These are phyloP conservation scores for Balaeniceps rex DNA, from an alignment of 2,113 vertebrate species.

Conservation along the genomic window DNA sequence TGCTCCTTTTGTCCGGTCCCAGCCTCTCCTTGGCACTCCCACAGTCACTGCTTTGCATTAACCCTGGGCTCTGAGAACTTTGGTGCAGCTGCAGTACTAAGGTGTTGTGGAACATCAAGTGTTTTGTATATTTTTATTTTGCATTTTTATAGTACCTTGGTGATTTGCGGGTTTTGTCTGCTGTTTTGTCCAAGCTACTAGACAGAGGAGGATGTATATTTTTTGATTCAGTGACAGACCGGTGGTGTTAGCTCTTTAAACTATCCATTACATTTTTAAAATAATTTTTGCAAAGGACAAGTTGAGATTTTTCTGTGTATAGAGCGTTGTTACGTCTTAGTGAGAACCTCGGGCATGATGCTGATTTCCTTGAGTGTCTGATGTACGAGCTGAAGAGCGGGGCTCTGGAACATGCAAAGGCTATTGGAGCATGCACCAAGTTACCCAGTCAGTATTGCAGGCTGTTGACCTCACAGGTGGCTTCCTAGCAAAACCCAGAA, in stretches of 20 bases:
- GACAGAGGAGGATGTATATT: neutral
- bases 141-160: neutral
- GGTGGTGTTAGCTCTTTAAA: neutral
- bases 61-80: neutral
- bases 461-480: neutral
- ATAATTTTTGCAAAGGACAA: neutral
- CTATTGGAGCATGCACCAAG: neutral
- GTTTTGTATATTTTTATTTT: neutral
- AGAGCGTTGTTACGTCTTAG: neutral
- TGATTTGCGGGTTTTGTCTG: neutral
- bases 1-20: neutral
- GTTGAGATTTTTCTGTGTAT: neutral
- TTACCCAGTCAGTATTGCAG: neutral
- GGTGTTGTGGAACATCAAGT: neutral
- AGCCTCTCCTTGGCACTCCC: neutral
- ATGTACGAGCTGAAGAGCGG: accelerated
- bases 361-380: neutral
- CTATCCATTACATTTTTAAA: neutral
- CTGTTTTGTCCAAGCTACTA: neutral
- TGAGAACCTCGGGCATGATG: neutral
- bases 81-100: neutral
- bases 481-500: neutral
- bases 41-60: neutral
- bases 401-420: neutral
- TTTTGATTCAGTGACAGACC: neutral